A percentile compares a stretch with the other conserved stretches of the same genome.
phyloP scores from a whole-genome alignment of 2,888 invertebrate species.

The Tipula lateralis region DNA sequence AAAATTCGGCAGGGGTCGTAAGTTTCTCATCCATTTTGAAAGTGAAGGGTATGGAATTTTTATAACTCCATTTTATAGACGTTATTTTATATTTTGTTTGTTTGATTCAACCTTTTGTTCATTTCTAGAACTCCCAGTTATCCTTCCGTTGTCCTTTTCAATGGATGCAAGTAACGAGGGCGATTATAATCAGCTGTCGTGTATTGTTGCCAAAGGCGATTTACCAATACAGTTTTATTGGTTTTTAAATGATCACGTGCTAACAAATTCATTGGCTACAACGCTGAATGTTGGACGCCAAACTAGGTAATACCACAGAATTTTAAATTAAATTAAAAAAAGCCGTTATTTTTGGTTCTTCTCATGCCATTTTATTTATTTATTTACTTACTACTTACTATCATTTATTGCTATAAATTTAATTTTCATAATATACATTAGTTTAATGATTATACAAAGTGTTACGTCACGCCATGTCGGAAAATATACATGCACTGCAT shows the following conservation, averaged over 20 bases:
- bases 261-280: slow-evolving; percentile 40
- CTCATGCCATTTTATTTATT: neutral
- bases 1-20: slow-evolving; percentile 55
- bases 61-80: neutral
- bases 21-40: slow-evolving; percentile 53
- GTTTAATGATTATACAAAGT: slow-evolving; percentile 58
- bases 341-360: neutral
- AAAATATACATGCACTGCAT: slow-evolving; percentile 56
- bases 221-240: slow-evolving; percentile 63
- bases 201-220: slow-evolving; percentile 72
- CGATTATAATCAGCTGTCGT: slow-evolving; percentile 75
- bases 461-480: slow-evolving; percentile 59
- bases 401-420: neutral
- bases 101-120: slow-evolving; percentile 16
- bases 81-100: neutral
- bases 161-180: slow-evolving; percentile 50
- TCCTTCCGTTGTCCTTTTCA: slow-evolving; percentile 44
- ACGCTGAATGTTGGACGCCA: slow-evolving; percentile 45
- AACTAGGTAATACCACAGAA: slow-evolving; percentile 38
- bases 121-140: slow-evolving; percentile 42
- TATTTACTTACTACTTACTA: slow-evolving; percentile 36
- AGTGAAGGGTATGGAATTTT: slow-evolving; percentile 53
- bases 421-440: slow-evolving; percentile 36
- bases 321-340: neutral
- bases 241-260: slow-evolving; percentile 43